Evolutionary conservation across 2,888 invertebrate genomes (phyloP), one percentile per base, ranked within the genome.

Genomic region (Digitonthophagus gazella): DNA sequence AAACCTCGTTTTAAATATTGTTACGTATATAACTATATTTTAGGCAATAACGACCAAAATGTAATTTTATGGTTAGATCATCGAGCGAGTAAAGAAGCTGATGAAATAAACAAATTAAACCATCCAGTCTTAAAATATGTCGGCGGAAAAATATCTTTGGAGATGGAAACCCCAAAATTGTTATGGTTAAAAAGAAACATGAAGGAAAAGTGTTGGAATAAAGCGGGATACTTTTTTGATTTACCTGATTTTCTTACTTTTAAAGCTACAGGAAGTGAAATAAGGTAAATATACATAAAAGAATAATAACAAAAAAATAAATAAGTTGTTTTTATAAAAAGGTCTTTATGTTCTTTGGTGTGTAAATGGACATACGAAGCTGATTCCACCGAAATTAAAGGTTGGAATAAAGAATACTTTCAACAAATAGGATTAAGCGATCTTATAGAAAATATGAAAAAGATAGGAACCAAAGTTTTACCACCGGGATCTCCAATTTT

Each of bases 121-220:
- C 93, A 96, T 83, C 84, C 88, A 1, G 88, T 95, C 15, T 85
- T 98, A 0, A 88, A 91, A 76, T 94, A 91, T 83, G 94, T 96
- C 1, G 98, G 98, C 1, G 96, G 96, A 0, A 91, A 90, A 83
- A 92, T 98, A 3, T 97, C 97, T 0, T 85, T 95, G n/a, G 98
- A 98, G 86, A 98, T 98, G 97, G 90, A 98, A 86, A 91, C 93
- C 69, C 97, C 98, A 0, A 98, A 98, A 84, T 81, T 98, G 15
- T 81, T 97, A 20, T 98, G 98, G 98, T 80, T 98, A 0, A 97
- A 97, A 81, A 89, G 86, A 75, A 86, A 92, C 83, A 79, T 93
- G 6, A 78, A 76, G 3, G 81, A 86, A 0, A 79, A 85, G 2
- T 88, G 88, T 74, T 97, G 94, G 93, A 75, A 84, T 0, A 87